Conservation (phyloP, 30 jellyfish, hydroid and myxozoan species). For the Cassiopea xamachana region DNA sequence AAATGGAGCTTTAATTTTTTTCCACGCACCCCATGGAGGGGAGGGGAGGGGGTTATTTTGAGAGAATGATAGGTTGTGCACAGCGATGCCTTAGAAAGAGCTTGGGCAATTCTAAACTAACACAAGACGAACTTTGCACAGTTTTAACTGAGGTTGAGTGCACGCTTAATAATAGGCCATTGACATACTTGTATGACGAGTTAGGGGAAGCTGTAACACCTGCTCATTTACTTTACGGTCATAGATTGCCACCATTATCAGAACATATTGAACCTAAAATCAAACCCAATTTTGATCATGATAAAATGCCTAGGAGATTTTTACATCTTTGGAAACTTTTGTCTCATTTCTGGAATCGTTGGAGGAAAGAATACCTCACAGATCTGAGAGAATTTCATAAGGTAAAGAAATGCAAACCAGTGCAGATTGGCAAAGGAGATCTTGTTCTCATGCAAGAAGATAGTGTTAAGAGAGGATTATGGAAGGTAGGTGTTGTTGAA, state of each 20-base stretch:
- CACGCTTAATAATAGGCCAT: neutral
- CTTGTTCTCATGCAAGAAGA: neutral
- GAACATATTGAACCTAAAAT: neutral
- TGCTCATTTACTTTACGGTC: neutral
- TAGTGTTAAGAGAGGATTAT: neutral
- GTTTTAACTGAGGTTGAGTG: neutral
- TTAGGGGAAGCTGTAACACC: neutral
- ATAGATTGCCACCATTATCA: neutral
- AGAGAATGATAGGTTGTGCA: neutral
- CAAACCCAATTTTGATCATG: neutral
- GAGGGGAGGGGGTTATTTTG: slow-evolving; percentile 8
- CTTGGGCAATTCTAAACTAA: neutral
- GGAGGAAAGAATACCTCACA: neutral
- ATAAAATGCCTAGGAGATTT: neutral
- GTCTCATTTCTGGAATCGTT: neutral
- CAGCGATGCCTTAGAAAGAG: neutral
- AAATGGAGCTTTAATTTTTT: neutral
- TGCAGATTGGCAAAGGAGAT: neutral
- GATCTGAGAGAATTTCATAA: neutral
- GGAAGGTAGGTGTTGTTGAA: neutral
- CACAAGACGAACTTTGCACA: neutral
- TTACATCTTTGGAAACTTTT: too few species aligned
- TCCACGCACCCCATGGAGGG: neutral
- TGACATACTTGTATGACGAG: neutral
- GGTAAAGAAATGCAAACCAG: neutral